Conservation (phyloP, 2,888 invertebrate genomes). For the Cantharis flavilabris region DNA sequence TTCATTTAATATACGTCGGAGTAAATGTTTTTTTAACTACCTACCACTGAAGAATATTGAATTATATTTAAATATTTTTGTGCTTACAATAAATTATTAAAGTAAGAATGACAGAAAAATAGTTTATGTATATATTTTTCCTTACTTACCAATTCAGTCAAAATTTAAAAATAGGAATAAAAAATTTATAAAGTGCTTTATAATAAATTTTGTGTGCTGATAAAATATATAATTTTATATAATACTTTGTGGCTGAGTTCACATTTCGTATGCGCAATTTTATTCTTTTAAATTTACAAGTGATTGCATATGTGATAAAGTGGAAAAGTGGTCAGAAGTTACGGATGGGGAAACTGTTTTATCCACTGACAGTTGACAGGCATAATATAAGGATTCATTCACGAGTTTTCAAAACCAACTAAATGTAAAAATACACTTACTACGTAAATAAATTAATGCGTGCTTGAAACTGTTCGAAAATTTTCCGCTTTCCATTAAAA, state of each 20-base stretch:
- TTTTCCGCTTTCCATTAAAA: not conserved
- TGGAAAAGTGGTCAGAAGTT: not conserved
- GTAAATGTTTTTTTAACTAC: slow-evolving; percentile 31
- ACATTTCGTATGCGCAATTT: not conserved
- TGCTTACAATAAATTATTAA: not conserved
- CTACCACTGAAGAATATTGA: slow-evolving; percentile 27
- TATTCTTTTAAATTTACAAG: not conserved
- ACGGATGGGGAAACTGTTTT: not conserved
- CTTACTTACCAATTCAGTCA: not conserved
- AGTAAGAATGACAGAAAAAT: not conserved
- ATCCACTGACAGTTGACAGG: not conserved
- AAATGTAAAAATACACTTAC: not conserved
- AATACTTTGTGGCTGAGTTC: not conserved
- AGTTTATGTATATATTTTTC: not conserved
- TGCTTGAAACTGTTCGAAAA: not conserved
- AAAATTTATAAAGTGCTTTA: not conserved
- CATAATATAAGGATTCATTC: not conserved
- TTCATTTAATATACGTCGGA: slow-evolving; percentile 28
- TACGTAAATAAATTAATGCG: not conserved
- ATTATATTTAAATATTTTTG: slow-evolving; percentile 26
- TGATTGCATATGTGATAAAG: not conserved
- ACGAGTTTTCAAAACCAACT: not conserved
- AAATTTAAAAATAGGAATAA: not conserved
- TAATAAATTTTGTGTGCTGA: not conserved
- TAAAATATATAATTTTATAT: not conserved